Evolutionary conservation across 23 tunicate species (phyloP).

Genomic region (Styela plicata): DNA sequence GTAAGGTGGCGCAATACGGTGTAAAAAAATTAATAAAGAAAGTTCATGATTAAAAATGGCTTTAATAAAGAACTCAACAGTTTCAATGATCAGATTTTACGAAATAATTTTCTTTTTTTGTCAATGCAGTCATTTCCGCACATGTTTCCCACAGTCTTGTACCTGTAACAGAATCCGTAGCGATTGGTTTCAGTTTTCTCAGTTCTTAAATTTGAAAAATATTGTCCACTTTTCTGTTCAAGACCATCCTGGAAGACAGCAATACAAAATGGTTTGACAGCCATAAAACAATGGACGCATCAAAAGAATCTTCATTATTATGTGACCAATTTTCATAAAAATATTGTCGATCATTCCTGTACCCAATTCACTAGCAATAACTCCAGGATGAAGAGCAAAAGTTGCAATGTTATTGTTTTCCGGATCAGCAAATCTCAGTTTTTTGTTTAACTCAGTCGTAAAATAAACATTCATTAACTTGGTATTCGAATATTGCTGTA

Average conservation of each 20-base stretch:
- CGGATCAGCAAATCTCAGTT: neutral
- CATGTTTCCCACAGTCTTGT: neutral
- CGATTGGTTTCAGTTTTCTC: neutral
- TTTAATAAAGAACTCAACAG: no score
- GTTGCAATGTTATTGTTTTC: conserved; percentile 10
- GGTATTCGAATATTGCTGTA: conserved; percentile 7
- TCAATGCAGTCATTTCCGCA: neutral
- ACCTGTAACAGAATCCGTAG: neutral
- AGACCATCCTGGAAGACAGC: conserved; percentile 5
- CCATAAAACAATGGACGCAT: conserved; percentile 3
- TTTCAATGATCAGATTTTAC: neutral
- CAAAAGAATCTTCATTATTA: neutral
- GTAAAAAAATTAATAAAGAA: no score
- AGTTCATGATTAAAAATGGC: no score
- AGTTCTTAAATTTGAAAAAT: neutral
- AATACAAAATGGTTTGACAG: conserved; percentile 11
- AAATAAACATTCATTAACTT: conserved; percentile 25
- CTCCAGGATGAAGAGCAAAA: conserved; percentile 27
- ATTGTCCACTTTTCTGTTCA: neutral
- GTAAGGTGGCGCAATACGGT: no score
- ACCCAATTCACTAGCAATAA: conserved; percentile 1
- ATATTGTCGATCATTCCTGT: neutral
- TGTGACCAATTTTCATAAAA: neutral
- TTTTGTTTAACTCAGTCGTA: neutral
- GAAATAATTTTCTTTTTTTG: neutral